These are phyloP conservation scores for Campylomormyrus numenius DNA, from an alignment of 2,113 vertebrate genomes.

Conservation along the genomic window DNA sequence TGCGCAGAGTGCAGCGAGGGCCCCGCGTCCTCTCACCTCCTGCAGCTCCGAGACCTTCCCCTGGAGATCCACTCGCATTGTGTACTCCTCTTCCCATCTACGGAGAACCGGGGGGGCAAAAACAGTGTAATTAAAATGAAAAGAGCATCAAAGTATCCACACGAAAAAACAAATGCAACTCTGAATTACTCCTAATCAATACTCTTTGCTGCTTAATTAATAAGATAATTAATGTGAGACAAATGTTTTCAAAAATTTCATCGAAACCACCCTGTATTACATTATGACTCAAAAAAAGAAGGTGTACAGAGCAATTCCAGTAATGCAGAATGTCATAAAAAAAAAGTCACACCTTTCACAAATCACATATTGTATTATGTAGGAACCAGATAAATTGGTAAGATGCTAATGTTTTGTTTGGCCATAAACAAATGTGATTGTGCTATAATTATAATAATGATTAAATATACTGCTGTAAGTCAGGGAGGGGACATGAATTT, in stretches of 20 bases:
- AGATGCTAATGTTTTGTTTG: not conserved
- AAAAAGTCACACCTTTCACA: not conserved
- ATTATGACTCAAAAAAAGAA: not conserved
- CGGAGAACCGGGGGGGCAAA: not conserved
- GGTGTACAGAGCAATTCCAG: not conserved
- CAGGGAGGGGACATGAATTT: not conserved
- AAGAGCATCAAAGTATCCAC: not conserved
- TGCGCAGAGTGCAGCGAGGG: not conserved
- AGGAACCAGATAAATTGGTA: not conserved
- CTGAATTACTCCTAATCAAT: not conserved
- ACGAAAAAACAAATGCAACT: not conserved
- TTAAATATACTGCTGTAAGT: not conserved
- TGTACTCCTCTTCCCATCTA: conserved; percentile 76
- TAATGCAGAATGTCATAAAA: not conserved
- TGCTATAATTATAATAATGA: not conserved
- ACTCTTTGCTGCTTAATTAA: not conserved
- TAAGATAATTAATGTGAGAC: not conserved
- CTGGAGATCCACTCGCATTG: conserved; percentile 64
- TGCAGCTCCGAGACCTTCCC: conserved; percentile 65
- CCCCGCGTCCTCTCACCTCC: conserved; percentile 65
- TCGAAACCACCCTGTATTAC: not conserved
- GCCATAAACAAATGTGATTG: not conserved
- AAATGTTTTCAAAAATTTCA: not conserved
- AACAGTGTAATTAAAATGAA: not conserved
- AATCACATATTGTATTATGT: not conserved